Base-by-base conservation (phyloP, 2,797 vertebrate genomes). In the Anguilla marmorata region DNA sequence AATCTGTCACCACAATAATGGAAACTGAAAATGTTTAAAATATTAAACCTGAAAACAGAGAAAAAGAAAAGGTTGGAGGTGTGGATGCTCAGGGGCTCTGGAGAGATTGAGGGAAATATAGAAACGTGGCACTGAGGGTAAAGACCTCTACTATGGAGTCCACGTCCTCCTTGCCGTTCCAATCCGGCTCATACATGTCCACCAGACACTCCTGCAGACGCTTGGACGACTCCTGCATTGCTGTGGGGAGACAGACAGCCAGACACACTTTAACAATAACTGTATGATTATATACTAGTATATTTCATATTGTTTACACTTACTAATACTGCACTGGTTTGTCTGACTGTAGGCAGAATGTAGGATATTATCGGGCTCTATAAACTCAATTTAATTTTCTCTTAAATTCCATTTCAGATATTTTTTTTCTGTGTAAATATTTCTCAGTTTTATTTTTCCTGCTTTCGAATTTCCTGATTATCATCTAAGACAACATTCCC, bases 171-270 rank as follows among this genome's bases (percentile, higher is more conserved):
- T 95, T 95, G 82, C 96, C 96, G 0, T 95, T 95, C 96, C 96
- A 97, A 0, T 96, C 96, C 0, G 96, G 96, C 87, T 97, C 96
- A 27, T 97, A 97, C 82, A 97, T 94, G 88, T 97, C 96, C 90
- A 96, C 95, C 89, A 97, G 93, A 91, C 96, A 96, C 50, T 97
- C 96, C 0, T 93, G 95, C 90, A 97, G 92, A 91, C 95, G 96
- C 94, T 96, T 97, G 88, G 96, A 97, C 84, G 96, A 95, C 86
- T 97, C 96, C 0, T 97, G 96, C 96, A 97, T 97, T 12, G 96
- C 96, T 97, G 79, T 50, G 79, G 7, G 79, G 19, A 50, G 79
- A 50, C 72, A 76, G 72, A 76, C 4, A 58, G n/a, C 48, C 33
- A 50, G 9, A 63, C 37, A 12, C 63, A 69, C 63, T 69, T 69